Evolutionary conservation across 2,113 vertebrate species (phyloP).

Genomic region (Thermophis baileyi): DNA sequence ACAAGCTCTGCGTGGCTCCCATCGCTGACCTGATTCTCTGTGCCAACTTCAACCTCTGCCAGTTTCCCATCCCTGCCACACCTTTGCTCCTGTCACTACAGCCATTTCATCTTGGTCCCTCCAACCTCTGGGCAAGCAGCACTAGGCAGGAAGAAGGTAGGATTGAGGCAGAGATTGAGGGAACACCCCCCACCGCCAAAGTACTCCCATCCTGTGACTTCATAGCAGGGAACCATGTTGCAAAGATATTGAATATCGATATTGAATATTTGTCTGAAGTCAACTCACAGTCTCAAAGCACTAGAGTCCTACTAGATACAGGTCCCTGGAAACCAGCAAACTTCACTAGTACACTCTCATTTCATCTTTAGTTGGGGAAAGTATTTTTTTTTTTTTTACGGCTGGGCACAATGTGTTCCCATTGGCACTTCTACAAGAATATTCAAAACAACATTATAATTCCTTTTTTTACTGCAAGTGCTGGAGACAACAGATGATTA

Average conservation of each 20-base stretch:
- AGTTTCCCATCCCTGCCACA: background rate
- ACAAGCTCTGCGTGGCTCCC: background rate
- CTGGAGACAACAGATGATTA: background rate
- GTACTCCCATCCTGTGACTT: background rate
- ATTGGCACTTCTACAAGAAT: background rate
- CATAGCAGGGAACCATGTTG: background rate
- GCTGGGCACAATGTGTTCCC: background rate
- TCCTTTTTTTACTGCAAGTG: background rate
- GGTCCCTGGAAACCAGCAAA: background rate
- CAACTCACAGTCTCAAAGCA: background rate
- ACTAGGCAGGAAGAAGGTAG: background rate
- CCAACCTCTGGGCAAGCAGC: background rate
- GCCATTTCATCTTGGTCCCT: background rate
- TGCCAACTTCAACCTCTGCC: background rate
- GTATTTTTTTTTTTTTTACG: background rate
- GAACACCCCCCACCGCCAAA: too few species aligned
- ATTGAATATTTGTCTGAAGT: background rate
- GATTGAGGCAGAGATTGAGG: background rate
- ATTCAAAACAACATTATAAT: background rate
- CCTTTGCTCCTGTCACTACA: background rate
- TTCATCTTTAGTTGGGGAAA: background rate
- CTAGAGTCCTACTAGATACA: background rate
- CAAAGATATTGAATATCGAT: background rate
- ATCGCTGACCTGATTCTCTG: background rate
- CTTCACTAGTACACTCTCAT: background rate